Evolutionary conservation across 2,888 invertebrate species (phyloP).

Genomic region (Anoplius nigerrimus): DNA sequence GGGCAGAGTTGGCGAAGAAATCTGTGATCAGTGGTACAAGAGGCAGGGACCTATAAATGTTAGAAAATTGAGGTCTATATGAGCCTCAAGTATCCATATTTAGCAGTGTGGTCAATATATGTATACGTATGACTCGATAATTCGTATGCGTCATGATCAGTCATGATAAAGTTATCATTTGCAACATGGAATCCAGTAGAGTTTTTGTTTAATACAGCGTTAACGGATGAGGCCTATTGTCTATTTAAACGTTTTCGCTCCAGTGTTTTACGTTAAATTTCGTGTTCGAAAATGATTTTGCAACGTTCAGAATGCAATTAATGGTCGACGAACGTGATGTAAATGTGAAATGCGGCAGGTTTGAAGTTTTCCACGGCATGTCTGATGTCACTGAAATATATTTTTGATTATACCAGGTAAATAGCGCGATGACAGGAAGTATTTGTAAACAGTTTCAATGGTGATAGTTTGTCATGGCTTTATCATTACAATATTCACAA

Average conservation of each 20-base stretch:
- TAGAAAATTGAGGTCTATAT: too few species aligned
- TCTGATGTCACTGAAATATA: constrained; percentile 6
- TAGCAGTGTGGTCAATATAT: too few species aligned
- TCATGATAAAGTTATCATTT: background rate
- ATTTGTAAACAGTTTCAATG: background rate
- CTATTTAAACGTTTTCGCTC: background rate
- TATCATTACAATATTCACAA: background rate
- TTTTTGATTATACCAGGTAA: constrained; percentile 34
- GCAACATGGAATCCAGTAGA: background rate
- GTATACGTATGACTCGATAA: too few species aligned
- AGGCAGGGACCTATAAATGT: too few species aligned
- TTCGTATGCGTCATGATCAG: background rate
- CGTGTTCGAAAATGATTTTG: background rate
- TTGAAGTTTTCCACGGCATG: constrained; percentile 5
- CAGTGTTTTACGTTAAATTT: background rate
- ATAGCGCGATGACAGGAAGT: background rate
- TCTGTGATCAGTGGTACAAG: too few species aligned
- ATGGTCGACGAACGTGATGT: background rate
- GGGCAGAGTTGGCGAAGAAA: too few species aligned
- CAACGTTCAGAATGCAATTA: background rate
- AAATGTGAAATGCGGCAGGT: background rate
- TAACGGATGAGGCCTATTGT: background rate
- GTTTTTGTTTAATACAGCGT: background rate
- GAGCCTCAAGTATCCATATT: too few species aligned
- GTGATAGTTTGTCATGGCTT: background rate